phyloP scores from a whole-genome alignment of 2,797 vertebrate genomes.

The Gambusia yucatana region DNA sequence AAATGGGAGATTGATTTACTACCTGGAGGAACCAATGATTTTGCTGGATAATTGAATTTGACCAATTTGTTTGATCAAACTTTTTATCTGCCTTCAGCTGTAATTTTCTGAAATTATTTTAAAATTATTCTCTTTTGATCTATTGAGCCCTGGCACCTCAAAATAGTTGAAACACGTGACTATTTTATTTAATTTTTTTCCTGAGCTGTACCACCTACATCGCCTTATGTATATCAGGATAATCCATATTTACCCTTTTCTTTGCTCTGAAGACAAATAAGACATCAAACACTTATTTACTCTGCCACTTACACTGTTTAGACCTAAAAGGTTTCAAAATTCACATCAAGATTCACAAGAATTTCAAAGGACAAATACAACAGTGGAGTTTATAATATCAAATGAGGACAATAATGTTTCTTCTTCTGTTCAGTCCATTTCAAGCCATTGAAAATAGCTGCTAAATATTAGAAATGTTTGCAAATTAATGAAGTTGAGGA shows the following conservation, averaged over 20 bases:
- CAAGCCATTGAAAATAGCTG: neutral
- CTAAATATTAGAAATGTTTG: neutral
- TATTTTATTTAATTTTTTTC: neutral
- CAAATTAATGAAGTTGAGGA: conserved; percentile 23
- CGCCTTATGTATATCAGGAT: neutral
- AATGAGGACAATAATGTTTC: neutral
- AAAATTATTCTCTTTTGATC: neutral
- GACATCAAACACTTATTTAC: neutral
- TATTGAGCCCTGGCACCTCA: neutral
- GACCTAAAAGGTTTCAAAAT: neutral
- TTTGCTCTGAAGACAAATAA: neutral
- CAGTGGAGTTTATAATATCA: neutral
- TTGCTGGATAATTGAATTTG: neutral
- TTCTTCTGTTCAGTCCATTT: neutral
- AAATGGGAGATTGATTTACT: neutral
- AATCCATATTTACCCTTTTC: neutral
- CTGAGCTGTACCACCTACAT: neutral
- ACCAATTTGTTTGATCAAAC: neutral
- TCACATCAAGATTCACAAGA: neutral
- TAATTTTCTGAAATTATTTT: neutral
- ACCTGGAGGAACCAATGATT: neutral
- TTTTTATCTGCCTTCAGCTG: neutral
- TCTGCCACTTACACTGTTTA: too few relatives aligned
- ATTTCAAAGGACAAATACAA: neutral
- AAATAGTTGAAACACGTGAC: neutral